phyloP scores from a whole-genome alignment of 2,797 vertebrate species.

The Eleutherodactylus coqui region DNA sequence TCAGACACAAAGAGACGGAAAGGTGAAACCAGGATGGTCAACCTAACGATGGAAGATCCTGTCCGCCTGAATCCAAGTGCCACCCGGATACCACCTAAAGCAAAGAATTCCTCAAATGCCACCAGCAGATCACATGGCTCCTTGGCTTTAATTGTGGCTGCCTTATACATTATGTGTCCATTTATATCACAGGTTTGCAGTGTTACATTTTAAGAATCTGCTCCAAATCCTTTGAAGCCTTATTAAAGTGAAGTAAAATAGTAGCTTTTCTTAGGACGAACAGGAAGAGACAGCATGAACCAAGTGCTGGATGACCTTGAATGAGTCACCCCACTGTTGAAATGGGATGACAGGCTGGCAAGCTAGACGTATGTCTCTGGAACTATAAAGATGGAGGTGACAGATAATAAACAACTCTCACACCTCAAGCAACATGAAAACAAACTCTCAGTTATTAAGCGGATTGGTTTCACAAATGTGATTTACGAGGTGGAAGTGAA shows the following conservation, averaged over 20 bases:
- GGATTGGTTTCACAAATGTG: slow-evolving; percentile 40
- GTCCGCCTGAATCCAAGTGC: slow-evolving; percentile 20
- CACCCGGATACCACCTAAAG: slow-evolving; percentile 41
- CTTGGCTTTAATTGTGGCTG: slow-evolving; percentile 16
- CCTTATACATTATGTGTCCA: slow-evolving; percentile 49
- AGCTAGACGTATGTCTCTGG: slow-evolving; percentile 32
- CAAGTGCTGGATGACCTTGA: slow-evolving; percentile 42
- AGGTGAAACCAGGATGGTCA: not conserved
- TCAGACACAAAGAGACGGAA: slow-evolving; percentile 15
- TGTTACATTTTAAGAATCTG: slow-evolving; percentile 53
- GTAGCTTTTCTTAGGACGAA: slow-evolving; percentile 49
- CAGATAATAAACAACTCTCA: slow-evolving; percentile 44
- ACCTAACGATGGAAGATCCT: not conserved
- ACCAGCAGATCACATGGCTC: slow-evolving; percentile 8
- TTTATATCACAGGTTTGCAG: slow-evolving; percentile 42
- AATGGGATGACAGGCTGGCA: slow-evolving; percentile 34
- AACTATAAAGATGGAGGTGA: slow-evolving; percentile 40
- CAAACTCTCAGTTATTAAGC: slow-evolving; percentile 45
- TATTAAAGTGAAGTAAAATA: slow-evolving; percentile 45
- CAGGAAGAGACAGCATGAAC: slow-evolving; percentile 23
- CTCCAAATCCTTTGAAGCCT: slow-evolving; percentile 44
- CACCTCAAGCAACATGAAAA: slow-evolving; percentile 45
- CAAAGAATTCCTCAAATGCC: slow-evolving; percentile 12
- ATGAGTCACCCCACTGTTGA: slow-evolving; percentile 33
- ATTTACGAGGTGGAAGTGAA: slow-evolving; percentile 35